A percentile compares a stretch with the other conserved stretches of the same genome.
Evolutionary conservation across 2,113 vertebrate genomes (phyloP).

Genomic region (Gymnogyps californianus): DNA sequence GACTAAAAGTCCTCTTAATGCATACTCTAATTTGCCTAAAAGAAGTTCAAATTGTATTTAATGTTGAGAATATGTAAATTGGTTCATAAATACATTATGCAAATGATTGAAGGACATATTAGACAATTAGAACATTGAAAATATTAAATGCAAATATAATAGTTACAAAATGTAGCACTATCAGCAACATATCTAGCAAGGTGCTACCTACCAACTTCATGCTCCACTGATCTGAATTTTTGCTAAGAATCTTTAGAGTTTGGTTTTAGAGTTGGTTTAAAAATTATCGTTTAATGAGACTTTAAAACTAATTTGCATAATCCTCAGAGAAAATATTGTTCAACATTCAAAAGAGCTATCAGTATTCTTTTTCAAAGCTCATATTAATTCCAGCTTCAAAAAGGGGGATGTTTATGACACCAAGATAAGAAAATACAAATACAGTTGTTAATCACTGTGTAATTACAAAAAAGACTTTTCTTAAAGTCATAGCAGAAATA

Average conservation of each 20-base stretch:
- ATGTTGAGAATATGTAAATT: neutral
- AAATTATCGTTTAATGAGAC: conserved; percentile 72
- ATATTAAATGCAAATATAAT: conserved; percentile 1
- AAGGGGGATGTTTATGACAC: conserved; percentile 49
- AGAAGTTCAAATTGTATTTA: neutral
- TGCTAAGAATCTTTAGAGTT: conserved; percentile 42
- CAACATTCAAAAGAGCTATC: conserved; percentile 44
- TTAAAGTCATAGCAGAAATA: conserved; percentile 23
- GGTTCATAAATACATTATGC: neutral
- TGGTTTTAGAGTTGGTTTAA: conserved; percentile 55
- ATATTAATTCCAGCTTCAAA: conserved; percentile 59
- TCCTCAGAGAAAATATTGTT: conserved; percentile 65
- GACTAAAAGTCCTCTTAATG: neutral
- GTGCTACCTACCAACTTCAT: neutral
- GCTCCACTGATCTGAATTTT: conserved; percentile 54
- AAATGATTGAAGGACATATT: neutral
- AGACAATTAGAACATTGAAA: neutral
- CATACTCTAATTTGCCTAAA: neutral
- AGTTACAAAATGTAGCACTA: neutral
- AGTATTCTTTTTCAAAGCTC: conserved; percentile 45
- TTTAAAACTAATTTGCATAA: conserved; percentile 68
- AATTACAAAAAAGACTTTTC: conserved; percentile 43
- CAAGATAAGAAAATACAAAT: conserved; percentile 58
- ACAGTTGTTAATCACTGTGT: conserved; percentile 41
- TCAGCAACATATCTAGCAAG: neutral